Percentiles rank a stretch among this genome's conserved stretches.
These are phyloP conservation scores for Epizoanthus fatuus DNA, from an alignment of 92 coral and sea anemone genomes.

Conservation along the genomic window DNA sequence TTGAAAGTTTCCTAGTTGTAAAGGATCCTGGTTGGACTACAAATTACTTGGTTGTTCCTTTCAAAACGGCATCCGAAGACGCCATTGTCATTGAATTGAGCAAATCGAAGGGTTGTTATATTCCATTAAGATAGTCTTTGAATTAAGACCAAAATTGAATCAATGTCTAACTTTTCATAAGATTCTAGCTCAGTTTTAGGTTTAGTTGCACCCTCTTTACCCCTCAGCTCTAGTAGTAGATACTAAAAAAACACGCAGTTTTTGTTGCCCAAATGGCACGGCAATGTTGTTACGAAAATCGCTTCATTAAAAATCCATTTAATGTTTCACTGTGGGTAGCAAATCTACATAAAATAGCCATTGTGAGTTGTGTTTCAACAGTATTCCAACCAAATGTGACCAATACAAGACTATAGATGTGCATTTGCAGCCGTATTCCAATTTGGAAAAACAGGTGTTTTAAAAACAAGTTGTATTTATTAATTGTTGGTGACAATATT, in stretches of 20 bases:
- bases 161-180: background rate
- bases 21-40: background rate
- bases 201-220: background rate
- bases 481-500: constrained; percentile 1
- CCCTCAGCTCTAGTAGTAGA: background rate
- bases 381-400: background rate
- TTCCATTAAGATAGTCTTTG: background rate
- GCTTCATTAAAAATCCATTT: constrained; percentile 1
- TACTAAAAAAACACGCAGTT: background rate
- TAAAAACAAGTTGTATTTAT: constrained; percentile 22
- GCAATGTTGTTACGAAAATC: background rate
- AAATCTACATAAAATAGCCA: background rate
- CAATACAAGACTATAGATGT: background rate
- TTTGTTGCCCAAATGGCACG: background rate
- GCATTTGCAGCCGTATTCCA: background rate
- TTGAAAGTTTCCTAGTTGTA: constrained; percentile 1
- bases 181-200: no score
- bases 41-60: constrained; percentile 11
- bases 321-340: constrained; percentile 1
- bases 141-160: background rate
- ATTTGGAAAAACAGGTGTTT: constrained; percentile 18
- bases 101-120: background rate
- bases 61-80: background rate
- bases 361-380: background rate
- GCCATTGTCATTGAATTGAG: constrained; percentile 12